Percentiles rank a stretch among this genome's conserved stretches.
Evolutionary conservation across 2,113 vertebrate genomes (phyloP).

Genomic region (Aphelocoma coerulescens): DNA sequence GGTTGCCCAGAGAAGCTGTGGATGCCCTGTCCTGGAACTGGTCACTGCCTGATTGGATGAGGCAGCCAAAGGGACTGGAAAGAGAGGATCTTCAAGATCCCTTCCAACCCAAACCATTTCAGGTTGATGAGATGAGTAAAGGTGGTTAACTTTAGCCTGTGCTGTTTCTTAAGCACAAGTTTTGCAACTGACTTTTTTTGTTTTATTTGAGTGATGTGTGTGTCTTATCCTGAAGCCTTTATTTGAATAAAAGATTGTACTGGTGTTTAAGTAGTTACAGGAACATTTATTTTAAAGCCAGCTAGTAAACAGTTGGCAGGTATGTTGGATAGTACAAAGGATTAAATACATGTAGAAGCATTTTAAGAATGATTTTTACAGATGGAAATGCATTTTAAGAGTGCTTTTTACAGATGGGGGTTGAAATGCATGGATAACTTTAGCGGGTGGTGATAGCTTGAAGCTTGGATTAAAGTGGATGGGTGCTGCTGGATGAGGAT

Average conservation of each 20-base stretch:
- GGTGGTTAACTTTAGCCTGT: neutral
- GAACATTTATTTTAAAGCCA: neutral
- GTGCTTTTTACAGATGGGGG: neutral
- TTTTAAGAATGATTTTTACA: neutral
- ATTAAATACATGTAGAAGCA: neutral
- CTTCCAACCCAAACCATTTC: neutral
- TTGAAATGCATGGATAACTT: neutral
- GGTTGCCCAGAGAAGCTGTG: neutral
- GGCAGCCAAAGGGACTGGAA: neutral
- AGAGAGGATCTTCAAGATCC: neutral
- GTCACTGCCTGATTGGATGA: neutral
- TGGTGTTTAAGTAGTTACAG: neutral
- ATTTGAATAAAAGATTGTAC: neutral
- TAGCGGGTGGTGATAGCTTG: neutral
- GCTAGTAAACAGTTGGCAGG: neutral
- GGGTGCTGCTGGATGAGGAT: neutral
- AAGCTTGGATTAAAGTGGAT: neutral
- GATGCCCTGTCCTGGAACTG: neutral
- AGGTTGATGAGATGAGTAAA: neutral
- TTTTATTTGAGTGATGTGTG: neutral
- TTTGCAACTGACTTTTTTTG: neutral
- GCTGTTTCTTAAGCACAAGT: neutral
- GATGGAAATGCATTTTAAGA: neutral
- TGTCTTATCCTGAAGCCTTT: neutral
- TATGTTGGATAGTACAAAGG: neutral